phyloP scores from a whole-genome alignment of 2,888 invertebrate genomes.

The Limnephilus marmoratus region DNA sequence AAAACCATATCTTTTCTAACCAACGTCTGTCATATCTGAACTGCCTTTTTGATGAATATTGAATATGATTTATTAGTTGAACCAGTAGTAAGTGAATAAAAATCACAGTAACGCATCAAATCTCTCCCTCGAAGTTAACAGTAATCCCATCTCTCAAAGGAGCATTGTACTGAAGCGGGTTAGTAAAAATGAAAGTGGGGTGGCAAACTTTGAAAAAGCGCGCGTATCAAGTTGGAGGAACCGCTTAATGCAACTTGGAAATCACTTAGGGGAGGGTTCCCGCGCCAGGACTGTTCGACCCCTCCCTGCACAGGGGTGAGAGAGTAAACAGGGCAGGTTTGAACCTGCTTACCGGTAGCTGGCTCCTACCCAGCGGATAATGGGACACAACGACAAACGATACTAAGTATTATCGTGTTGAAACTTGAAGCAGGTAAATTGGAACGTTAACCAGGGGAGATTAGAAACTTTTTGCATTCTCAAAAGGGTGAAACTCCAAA shows the following conservation, averaged over 20 bases:
- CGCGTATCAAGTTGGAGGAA: background rate
- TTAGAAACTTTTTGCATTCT: background rate
- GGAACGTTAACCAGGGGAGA: background rate
- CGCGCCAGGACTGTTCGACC: background rate
- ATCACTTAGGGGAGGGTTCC: slow-evolving; percentile 16
- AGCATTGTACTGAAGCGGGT: background rate
- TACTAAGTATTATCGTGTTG: background rate
- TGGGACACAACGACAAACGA: background rate
- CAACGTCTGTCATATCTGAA: background rate
- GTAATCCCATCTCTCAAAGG: background rate
- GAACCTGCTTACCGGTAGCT: background rate
- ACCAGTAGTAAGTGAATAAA: background rate
- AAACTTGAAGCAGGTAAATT: background rate
- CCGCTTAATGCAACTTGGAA: slow-evolving; percentile 28
- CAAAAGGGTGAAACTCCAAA: no score
- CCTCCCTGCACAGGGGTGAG: background rate
- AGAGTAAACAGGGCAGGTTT: background rate
- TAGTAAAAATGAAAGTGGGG: background rate
- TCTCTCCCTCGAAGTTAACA: background rate
- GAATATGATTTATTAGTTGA: background rate
- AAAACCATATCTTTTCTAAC: background rate
- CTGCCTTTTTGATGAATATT: no score
- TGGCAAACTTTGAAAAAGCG: background rate
- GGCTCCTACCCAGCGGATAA: background rate
- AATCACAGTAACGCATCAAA: background rate